A percentile compares a stretch with the other conserved stretches of the same genome.
Conservation (phyloP, 2,888 invertebrate genomes). For the Harpagoxenus sublaevis region DNA sequence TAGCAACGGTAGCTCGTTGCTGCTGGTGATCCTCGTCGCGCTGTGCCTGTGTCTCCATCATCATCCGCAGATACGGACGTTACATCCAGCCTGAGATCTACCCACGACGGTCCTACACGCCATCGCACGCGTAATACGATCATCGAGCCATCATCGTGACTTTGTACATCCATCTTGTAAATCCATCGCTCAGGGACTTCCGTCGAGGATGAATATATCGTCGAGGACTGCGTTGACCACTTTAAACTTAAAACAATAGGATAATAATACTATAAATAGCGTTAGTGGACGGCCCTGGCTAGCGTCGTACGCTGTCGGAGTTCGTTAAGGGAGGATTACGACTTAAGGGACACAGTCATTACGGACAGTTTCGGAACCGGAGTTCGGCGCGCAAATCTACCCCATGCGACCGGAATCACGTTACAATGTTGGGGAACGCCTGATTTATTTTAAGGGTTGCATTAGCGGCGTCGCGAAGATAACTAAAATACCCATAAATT, state of each 20-base stretch:
- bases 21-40: constrained; percentile 73
- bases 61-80: constrained; percentile 79
- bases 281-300: constrained; percentile 36
- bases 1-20: constrained; percentile 69
- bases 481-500: constrained; percentile 24
- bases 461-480: not conserved
- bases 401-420: constrained; percentile 17
- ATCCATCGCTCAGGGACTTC: constrained; percentile 76
- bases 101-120: constrained; percentile 54
- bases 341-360: constrained; percentile 44
- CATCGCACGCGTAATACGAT: constrained; percentile 65
- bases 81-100: constrained; percentile 81
- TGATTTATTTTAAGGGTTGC: constrained; percentile 31
- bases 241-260: constrained; percentile 66
- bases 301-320: not conserved
- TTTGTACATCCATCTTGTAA: constrained; percentile 73
- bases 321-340: constrained; percentile 47
- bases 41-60: constrained; percentile 79
- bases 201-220: constrained; percentile 66
- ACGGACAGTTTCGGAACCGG: constrained; percentile 11
- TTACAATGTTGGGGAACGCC: constrained; percentile 23
- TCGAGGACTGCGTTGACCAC: constrained; percentile 72
- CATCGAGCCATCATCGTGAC: constrained; percentile 63
- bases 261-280: constrained; percentile 61
- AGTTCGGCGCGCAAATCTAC: constrained; percentile 31